Evolutionary conservation across 2,888 invertebrate genomes (phyloP).

Genomic region (Mimumesa dahlbomi): DNA sequence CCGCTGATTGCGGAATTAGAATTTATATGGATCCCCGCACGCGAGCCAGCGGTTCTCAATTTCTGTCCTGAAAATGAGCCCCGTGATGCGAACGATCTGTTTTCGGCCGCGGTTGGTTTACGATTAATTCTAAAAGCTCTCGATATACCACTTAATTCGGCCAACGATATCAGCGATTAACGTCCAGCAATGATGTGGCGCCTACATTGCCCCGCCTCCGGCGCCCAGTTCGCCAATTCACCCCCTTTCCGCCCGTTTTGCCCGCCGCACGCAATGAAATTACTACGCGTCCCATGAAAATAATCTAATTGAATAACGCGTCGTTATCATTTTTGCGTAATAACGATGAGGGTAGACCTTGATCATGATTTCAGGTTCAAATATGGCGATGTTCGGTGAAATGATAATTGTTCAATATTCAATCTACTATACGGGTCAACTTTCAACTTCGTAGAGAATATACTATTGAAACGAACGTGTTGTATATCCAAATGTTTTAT

Average conservation of each 20-base stretch:
- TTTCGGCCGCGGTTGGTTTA: conserved; percentile 54
- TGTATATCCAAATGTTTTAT: no score
- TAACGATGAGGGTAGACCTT: conserved; percentile 48
- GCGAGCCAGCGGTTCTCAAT: conserved; percentile 77
- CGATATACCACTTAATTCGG: conserved; percentile 66
- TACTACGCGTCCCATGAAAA: conserved; percentile 62
- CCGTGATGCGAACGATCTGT: conserved; percentile 58
- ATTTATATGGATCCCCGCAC: conserved; percentile 80
- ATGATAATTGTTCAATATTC: conserved; percentile 36
- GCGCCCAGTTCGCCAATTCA: conserved; percentile 50
- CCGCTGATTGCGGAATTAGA: conserved; percentile 80
- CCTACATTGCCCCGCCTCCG: conserved; percentile 52
- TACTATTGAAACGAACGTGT: no score
- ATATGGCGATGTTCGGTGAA: conserved; percentile 25
- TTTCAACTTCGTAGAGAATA: not conserved
- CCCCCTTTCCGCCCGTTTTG: conserved; percentile 34
- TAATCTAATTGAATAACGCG: conserved; percentile 64
- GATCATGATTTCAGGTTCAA: conserved; percentile 42
- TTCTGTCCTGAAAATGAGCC: conserved; percentile 34
- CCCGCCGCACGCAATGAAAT: conserved; percentile 55
- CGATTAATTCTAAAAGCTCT: conserved; percentile 65
- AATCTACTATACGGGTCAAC: conserved; percentile 6
- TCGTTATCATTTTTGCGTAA: conserved; percentile 58
- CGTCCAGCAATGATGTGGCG: conserved; percentile 65
- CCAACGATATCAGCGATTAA: conserved; percentile 69